Conservation (phyloP, 1,140 invertebrate species). For the Paralvinella palmiformis region DNA sequence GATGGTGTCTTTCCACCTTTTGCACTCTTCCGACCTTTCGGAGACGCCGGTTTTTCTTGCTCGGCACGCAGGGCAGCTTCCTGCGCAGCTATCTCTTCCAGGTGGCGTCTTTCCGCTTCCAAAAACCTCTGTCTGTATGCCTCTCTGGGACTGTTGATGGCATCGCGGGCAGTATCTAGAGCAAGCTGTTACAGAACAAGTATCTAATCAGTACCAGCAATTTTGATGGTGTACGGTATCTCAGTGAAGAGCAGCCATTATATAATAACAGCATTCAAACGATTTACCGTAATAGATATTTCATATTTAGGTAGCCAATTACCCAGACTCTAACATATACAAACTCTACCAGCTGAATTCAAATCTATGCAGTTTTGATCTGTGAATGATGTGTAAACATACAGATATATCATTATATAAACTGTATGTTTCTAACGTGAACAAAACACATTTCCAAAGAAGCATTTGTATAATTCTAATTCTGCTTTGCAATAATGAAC, state of each 20-base stretch:
- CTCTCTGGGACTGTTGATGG: conserved; percentile 40
- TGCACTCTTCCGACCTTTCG: conserved; percentile 43
- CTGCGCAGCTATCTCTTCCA: conserved; percentile 39
- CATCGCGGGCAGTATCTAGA: conserved; percentile 38
- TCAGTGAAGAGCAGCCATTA: background rate
- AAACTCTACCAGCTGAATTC: too few relatives aligned
- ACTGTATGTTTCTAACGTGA: too few relatives aligned
- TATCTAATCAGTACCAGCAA: background rate
- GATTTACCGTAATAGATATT: background rate
- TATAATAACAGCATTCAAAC: background rate
- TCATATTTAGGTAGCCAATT: background rate
- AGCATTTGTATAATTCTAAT: too few relatives aligned
- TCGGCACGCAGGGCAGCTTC: conserved; percentile 40
- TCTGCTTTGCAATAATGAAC: too few relatives aligned
- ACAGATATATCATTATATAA: too few relatives aligned
- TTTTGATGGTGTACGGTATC: background rate
- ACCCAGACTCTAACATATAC: background rate
- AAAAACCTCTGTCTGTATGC: conserved; percentile 46
- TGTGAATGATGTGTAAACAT: too few relatives aligned
- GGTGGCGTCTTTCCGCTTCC: conserved; percentile 37
- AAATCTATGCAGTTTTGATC: too few relatives aligned
- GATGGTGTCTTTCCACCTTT: conserved; percentile 38
- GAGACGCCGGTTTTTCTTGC: conserved; percentile 35
- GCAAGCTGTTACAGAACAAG: conserved; percentile 28
- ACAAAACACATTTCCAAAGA: too few relatives aligned